Conservation (phyloP, 2,888 invertebrate species). For the Pandemis heparana region DNA sequence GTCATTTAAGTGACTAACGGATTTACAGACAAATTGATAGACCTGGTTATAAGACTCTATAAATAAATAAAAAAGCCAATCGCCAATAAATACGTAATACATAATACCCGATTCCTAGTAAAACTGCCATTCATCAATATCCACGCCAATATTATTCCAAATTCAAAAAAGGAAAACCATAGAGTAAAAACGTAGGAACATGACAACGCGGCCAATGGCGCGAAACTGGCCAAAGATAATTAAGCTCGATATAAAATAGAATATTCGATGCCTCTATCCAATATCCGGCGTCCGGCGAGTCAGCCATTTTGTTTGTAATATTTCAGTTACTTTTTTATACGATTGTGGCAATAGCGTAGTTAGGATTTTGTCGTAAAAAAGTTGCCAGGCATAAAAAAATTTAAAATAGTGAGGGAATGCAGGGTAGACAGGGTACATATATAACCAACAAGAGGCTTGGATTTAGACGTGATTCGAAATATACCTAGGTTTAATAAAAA, state of each 20-base stretch:
- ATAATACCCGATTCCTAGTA: background rate
- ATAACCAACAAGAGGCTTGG: too few relatives aligned
- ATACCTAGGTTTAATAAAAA: too few relatives aligned
- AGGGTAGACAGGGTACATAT: too few relatives aligned
- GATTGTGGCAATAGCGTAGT: constrained; percentile 31
- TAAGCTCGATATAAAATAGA: constrained; percentile 80
- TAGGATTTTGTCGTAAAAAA: background rate
- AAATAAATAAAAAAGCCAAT: too few relatives aligned
- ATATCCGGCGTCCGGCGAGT: constrained; percentile 69
- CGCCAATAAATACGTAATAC: too few relatives aligned
- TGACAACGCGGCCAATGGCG: constrained; percentile 59
- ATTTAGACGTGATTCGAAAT: too few relatives aligned
- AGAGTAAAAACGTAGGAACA: constrained; percentile 24
- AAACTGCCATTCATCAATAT: background rate
- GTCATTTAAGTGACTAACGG: too few relatives aligned
- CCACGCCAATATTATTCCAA: background rate
- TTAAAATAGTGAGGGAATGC: too few relatives aligned
- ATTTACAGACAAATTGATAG: too few relatives aligned
- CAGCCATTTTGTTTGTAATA: constrained; percentile 68
- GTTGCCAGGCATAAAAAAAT: background rate
- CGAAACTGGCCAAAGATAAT: constrained; percentile 74
- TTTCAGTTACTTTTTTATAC: constrained; percentile 52
- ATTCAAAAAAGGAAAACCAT: constrained; percentile 1
- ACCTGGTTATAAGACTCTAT: too few relatives aligned
- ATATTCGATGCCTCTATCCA: constrained; percentile 72